Evolutionary conservation across 1,140 invertebrate species (phyloP), one percentile per base, ranked within the genome.

Genomic region (Drosophila saltans): DNA sequence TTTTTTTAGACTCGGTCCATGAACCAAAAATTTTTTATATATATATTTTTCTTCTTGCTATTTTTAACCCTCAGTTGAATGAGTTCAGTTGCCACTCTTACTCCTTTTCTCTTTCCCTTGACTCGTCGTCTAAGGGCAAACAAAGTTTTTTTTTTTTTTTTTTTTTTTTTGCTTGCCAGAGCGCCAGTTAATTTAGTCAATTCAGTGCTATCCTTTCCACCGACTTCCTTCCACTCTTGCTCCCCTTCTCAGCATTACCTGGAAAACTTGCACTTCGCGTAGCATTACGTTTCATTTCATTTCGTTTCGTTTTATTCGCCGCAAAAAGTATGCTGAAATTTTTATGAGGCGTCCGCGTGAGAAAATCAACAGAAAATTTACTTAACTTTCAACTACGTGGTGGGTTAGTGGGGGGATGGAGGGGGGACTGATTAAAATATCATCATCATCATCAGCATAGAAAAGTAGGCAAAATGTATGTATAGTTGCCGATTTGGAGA

Each of bases 171-270:
- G 7, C 2, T 81, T 72, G 62, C 83, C 72, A 72, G 45, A 52
- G 67, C 75, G 43, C 57, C 76, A 80, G 83, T 86, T 88, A 86
- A 86, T 86, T 86, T 86, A 86, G 83, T 86, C 80, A 88, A 88
- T 86, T 86, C 83, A 82, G 76, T 72, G 56, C 64, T 65, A 40
- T 52, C 45, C 45, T 52, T 52, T 52, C 21, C 8, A 10, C 45
- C 2, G 45, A 10, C 45, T 52, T 36, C 5, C 58, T 4, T n/a
- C 33, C 36, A 5, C 33, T 7, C 16, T 21, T 33, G 5, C 24
- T 45, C 26, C 6, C n/a, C 55, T 11, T 10, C n/a, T 41, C 39
- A 33, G n/a, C 30, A 26, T 8, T 41, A 33, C 36, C 55, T 45
- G 58, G 30, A n/a, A 36, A 66, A 59, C 59, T 24, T 45, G 79